Evolutionary conservation across 2,888 invertebrate species (phyloP).

Genomic region (Nephrotoma appendiculata): DNA sequence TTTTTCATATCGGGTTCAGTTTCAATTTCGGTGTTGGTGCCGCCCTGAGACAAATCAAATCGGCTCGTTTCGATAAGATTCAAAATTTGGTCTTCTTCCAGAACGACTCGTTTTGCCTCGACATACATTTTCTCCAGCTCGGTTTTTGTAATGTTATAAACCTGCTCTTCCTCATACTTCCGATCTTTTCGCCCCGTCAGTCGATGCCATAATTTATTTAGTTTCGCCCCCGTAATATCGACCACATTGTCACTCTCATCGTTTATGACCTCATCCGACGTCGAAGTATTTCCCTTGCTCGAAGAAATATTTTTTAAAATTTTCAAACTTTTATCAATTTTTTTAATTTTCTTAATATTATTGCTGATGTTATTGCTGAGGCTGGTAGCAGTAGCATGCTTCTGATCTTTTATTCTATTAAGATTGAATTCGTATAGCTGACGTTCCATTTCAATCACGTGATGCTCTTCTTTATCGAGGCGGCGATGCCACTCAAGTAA

Average conservation of each 20-base stretch:
- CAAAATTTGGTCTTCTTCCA: constrained; percentile 14
- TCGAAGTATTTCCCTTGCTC: not conserved
- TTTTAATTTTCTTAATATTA: not conserved
- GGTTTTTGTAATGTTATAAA: constrained; percentile 29
- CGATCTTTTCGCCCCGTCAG: constrained; percentile 30
- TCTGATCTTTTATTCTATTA: constrained; percentile 14
- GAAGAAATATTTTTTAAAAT: constrained; percentile 20
- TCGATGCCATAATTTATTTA: constrained; percentile 34
- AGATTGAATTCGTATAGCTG: constrained; percentile 19
- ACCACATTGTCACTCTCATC: constrained; percentile 16
- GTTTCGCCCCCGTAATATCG: constrained; percentile 24
- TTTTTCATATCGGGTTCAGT: not conserved
- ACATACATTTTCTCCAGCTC: constrained; percentile 32
- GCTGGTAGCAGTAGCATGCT: not conserved
- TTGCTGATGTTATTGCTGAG: not conserved
- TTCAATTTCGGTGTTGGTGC: not conserved
- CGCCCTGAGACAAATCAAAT: not conserved
- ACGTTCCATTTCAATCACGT: constrained; percentile 35
- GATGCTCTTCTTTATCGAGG: constrained; percentile 37
- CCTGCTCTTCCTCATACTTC: constrained; percentile 27
- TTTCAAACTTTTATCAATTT: constrained; percentile 22
- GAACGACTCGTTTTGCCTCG: constrained; percentile 26
- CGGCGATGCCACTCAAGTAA: constrained; percentile 38
- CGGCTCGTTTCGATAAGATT: not conserved
- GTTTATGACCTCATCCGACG: not conserved